Conservation (phyloP, 2,888 invertebrate species). For the Drosophila borborema region DNA sequence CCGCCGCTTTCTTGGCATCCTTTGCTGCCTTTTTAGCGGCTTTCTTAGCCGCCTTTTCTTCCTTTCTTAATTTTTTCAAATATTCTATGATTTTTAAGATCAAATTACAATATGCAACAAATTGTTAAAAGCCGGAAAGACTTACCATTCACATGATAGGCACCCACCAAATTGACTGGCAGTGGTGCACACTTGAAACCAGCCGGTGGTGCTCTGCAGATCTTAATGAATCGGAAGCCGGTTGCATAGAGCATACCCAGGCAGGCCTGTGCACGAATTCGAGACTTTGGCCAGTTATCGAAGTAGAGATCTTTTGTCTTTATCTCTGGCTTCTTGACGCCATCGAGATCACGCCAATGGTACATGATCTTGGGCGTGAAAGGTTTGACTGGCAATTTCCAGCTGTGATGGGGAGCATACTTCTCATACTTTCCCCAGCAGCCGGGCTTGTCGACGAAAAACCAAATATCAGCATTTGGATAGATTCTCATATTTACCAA, state of each 20-base stretch:
- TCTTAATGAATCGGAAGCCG: conserved; percentile 72
- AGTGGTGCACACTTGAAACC: conserved; percentile 75
- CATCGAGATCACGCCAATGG: conserved; percentile 76
- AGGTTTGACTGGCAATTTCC: conserved; percentile 52
- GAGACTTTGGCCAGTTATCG: conserved; percentile 46
- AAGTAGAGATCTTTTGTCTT: conserved; percentile 64
- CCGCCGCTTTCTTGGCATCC: conserved; percentile 15
- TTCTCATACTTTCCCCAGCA: conserved; percentile 61
- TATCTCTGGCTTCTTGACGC: conserved; percentile 49
- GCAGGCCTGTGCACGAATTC: conserved; percentile 74
- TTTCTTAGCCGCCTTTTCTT: conserved; percentile 12
- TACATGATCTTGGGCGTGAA: conserved; percentile 51
- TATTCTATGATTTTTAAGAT: conserved; percentile 26
- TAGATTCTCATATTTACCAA: conserved; percentile 67
- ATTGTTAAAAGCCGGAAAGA: background rate
- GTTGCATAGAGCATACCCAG: conserved; percentile 73
- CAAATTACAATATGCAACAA: rapidly evolving
- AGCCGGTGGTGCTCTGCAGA: conserved; percentile 64
- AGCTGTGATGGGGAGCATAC: conserved; percentile 57
- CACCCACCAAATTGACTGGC: conserved; percentile 70
- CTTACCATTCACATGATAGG: conserved; percentile 44
- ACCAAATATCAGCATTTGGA: conserved; percentile 60
- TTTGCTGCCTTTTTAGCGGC: conserved; percentile 19
- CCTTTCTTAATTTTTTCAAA: conserved; percentile 25
- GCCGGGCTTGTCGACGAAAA: conserved; percentile 65